Base-by-base conservation (phyloP, 2,888 invertebrate genomes). In the Limnephilus rhombicus region DNA sequence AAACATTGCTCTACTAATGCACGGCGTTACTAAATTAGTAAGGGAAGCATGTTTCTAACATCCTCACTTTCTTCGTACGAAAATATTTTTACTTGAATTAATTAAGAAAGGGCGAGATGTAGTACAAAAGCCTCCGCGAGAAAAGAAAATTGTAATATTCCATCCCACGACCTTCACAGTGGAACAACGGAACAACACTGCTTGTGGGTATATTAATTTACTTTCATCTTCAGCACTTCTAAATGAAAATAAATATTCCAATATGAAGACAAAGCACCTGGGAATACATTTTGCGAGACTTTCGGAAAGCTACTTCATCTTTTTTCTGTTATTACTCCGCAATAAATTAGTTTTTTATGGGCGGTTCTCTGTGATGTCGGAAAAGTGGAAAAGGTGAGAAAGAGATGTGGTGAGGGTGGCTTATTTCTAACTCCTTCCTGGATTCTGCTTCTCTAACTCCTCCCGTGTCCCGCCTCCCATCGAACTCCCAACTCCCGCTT, bases 261-360 rank as follows among this genome's bases (percentile, higher is more conserved):
- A 89, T 89, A 41, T 89, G 89, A 89, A 89, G 89, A 89, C 89
- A 89, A 89, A 89, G 89, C 89, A 89, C 81, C 89, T 45, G 89
- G 89, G 89, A 89, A 89, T 89, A 81, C 41, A 81, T 89, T 89
- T 89, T 89, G 80, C 45, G 89, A 89, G 89, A 89, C 89, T 89
- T 80, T 81, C 34, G 82, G 34, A 89, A 80, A 89, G 89, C 89
- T 89, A 89, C 89, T 89, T 89, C 89, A 89, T 82, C 89, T 89
- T 89, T 89, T 89, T 89, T 81, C 89, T 37, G 89, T 89, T 89
- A 89, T 89, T 89, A 89, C 81, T 89, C 82, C 80, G 89, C 89
- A 89, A 89, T 89, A 89, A 89, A 89, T 89, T 89, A 89, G 89
- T 89, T 89, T 89, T 89, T 89, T 89, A 89, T 81, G 89, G 86